Evolutionary conservation across 2,797 vertebrate genomes (phyloP).

Genomic region (Sebastes elongatus): DNA sequence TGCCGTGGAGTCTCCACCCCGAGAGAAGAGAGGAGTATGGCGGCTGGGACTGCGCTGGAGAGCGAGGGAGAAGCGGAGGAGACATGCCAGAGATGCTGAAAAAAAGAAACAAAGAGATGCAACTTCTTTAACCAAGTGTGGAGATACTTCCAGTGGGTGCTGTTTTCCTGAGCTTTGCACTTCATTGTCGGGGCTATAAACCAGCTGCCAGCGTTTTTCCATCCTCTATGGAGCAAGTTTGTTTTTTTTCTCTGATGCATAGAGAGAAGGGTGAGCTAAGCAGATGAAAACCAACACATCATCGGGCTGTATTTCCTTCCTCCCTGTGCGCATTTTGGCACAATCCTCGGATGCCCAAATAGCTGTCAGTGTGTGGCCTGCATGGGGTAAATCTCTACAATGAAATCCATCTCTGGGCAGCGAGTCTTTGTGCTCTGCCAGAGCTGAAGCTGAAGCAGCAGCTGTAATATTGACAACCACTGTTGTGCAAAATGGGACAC

Average conservation of each 20-base stretch:
- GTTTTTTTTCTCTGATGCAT: conserved; percentile 65
- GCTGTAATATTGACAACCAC: conserved; percentile 60
- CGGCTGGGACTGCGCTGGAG: conserved; percentile 71
- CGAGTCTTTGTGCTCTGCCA: conserved; percentile 84
- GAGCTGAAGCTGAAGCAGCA: conserved; percentile 68
- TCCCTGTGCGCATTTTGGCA: conserved; percentile 39
- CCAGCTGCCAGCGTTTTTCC: conserved; percentile 40
- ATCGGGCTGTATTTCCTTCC: conserved; percentile 23
- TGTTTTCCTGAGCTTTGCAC: conserved; percentile 8
- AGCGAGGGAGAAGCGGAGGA: conserved; percentile 60
- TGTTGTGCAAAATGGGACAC: conserved; percentile 69
- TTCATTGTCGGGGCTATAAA: conserved; percentile 22
- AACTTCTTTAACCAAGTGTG: conserved; percentile 38
- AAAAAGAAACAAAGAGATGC: conserved; percentile 62
- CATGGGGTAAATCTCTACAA: conserved; percentile 73
- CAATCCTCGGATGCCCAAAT: conserved; percentile 53
- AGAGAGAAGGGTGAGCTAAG: conserved; percentile 67
- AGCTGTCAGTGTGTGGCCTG: conserved; percentile 70
- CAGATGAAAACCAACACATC: conserved; percentile 70
- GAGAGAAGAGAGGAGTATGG: conserved; percentile 82
- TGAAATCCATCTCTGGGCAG: conserved; percentile 78
- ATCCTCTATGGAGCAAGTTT: conserved; percentile 79
- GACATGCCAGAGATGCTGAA: conserved; percentile 67
- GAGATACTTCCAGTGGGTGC: not conserved
- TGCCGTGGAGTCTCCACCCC: conserved; percentile 81